phyloP scores from a whole-genome alignment of 2,113 vertebrate genomes.

The Pleuronectes platessa region DNA sequence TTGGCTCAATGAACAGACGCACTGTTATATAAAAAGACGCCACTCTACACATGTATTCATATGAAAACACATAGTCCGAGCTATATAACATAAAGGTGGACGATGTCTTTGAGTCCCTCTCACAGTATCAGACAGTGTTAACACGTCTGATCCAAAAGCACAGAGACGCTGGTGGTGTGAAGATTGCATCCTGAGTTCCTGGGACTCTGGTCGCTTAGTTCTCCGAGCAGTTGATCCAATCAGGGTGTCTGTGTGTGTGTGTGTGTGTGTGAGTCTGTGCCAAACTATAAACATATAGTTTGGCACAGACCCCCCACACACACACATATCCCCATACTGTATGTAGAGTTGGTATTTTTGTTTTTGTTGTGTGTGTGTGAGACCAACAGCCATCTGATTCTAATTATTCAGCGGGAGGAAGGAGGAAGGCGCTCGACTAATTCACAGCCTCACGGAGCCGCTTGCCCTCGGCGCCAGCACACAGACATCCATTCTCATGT shows the following conservation, averaged over 20 bases:
- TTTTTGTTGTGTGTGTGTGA: neutral
- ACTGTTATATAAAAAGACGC: too few relatives aligned
- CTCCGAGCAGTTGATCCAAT: slow-evolving; percentile 1
- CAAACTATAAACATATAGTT: too few relatives aligned
- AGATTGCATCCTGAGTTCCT: slow-evolving; percentile 18
- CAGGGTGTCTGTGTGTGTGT: neutral
- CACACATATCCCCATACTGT: neutral
- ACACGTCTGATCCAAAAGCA: neutral
- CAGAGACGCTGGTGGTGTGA: neutral
- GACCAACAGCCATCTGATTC: slow-evolving; percentile 62
- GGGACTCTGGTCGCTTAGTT: slow-evolving; percentile 1
- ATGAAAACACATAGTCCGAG: too few relatives aligned
- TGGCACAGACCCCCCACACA: too few relatives aligned
- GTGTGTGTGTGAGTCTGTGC: neutral
- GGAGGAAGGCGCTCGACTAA: slow-evolving; percentile 59
- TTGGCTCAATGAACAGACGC: too few relatives aligned
- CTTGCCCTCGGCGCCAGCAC: slow-evolving; percentile 55
- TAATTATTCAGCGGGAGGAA: slow-evolving; percentile 61
- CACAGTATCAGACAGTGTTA: neutral
- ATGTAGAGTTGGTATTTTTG: neutral
- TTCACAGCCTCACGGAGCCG: slow-evolving; percentile 64
- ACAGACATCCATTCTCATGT: slow-evolving; percentile 45
- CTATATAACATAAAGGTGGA: neutral
- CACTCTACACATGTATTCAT: too few relatives aligned
- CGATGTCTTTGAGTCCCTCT: neutral